Conservation (phyloP, 2,113 vertebrate species). For the Hemiscyllium ocellatum region DNA sequence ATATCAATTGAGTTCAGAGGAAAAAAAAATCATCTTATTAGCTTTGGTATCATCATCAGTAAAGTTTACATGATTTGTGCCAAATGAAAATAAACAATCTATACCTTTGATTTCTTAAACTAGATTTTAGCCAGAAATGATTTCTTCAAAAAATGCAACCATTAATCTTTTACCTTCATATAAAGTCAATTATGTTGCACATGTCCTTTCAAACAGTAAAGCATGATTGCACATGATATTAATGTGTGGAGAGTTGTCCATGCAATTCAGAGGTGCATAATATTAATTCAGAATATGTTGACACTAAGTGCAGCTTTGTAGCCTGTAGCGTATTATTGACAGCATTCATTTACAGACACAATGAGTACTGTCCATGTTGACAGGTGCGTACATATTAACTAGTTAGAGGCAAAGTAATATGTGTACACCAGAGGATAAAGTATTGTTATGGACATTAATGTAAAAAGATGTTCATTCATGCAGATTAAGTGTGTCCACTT, state of each 20-base stretch:
- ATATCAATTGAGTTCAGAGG: not conserved
- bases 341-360: conserved; percentile 19
- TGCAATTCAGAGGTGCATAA: not conserved
- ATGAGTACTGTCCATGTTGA: conserved; percentile 10
- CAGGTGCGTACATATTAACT: conserved; percentile 5
- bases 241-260: not conserved
- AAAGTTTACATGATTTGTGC: not conserved
- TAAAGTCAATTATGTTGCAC: not conserved
- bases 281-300: not conserved
- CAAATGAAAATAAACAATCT: not conserved
- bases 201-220: not conserved
- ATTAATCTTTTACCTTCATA: not conserved
- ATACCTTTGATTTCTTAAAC: not conserved
- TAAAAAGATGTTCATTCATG: not conserved
- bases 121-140: not conserved
- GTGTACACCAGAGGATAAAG: conserved; percentile 2
- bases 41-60: not conserved
- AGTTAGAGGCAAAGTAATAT: not conserved
- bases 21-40: not conserved
- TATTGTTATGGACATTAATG: not conserved
- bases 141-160: not conserved
- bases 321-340: conserved; percentile 16
- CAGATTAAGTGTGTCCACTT: not conserved
- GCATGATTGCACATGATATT: conserved; percentile 16
- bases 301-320: not conserved